Evolutionary conservation across 1,140 invertebrate genomes (phyloP), one percentile per base, ranked within the genome.

Genomic region (Copidosoma floridanum): DNA sequence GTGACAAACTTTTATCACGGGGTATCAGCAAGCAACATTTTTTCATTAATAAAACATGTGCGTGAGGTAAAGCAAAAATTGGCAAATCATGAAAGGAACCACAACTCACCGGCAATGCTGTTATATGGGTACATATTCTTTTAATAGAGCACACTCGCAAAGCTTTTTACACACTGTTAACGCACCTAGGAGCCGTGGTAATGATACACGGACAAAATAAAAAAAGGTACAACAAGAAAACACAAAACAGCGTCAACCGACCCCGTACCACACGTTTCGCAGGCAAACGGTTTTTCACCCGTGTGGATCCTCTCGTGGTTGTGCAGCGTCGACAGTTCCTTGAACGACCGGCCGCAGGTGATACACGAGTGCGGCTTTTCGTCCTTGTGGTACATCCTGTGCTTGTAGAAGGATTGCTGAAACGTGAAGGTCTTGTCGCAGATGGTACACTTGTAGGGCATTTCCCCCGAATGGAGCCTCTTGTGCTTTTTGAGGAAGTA

Each of bases 401-500:
- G 93, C 70, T 93, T 94, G 73, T 95, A 92, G 73, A 93, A 94
- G 2, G 92, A 94, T 67, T 95, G 93, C 77, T 93, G 91, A 75
- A 93, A 93, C 21, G 91, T 93, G 78, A 95, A 95, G 1, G 89
- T 91, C 77, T 94, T 93, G 50, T 88, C 88, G 74, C 93, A 95
- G 70, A 90, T 86, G 29, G 83, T 83, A 72, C 94, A 96, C 8
- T 85, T 86, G 71, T 93, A 94, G 0, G 92, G 92, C 83, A 91
- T 93, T 81, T 94, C 91, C 51, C 92, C 92, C 84, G 82, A 74
- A 77, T 94, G 92, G 55, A 94, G 78, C 66, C 91, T 83, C 75
- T 92, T 92, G 71, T 94, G 92, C 78, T 94, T 94, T 77, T 93
- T 93, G 37, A 93, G 76, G 72, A 93, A 94, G 79, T 94, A 93